A percentile compares a stretch with the other conserved stretches of the same genome.
phyloP scores from a whole-genome alignment of 1,140 invertebrate genomes.

The Planococcus citri region DNA sequence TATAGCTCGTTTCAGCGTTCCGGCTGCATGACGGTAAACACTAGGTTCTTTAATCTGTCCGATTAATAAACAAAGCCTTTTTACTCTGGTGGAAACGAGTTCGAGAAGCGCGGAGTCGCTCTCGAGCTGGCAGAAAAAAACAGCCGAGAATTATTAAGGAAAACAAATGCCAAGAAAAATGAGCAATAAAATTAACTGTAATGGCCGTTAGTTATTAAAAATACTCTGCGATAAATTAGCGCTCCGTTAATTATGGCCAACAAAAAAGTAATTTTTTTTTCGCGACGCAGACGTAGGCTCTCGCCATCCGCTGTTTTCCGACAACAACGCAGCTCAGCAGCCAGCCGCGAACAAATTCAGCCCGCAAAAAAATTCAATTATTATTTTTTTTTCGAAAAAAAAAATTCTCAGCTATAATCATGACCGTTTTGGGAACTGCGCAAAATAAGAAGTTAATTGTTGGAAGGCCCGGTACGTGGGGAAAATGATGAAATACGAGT shows the following conservation, averaged over 20 bases:
- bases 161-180: constrained; percentile 16
- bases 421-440: too few relatives aligned
- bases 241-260: not conserved
- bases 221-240: constrained; percentile 4
- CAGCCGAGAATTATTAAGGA: not conserved
- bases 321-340: too few relatives aligned
- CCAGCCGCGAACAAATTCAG: not conserved
- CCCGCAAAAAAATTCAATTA: not conserved
- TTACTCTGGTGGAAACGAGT: not conserved
- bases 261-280: not conserved
- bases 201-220: constrained; percentile 18
- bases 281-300: too few relatives aligned
- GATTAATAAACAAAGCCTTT: not conserved
- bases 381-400: too few relatives aligned
- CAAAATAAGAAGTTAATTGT: too few relatives aligned
- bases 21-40: too few relatives aligned
- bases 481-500: too few relatives aligned
- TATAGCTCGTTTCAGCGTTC: too few relatives aligned
- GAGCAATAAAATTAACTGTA: constrained; percentile 11
- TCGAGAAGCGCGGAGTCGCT: not conserved
- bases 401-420: too few relatives aligned
- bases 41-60: not conserved
- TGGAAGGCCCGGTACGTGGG: too few relatives aligned
- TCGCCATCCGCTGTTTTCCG: too few relatives aligned
- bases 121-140: too few relatives aligned